These are phyloP conservation scores for Centropristis striata DNA, from an alignment of 2,113 vertebrate genomes.

Conservation along the genomic window DNA sequence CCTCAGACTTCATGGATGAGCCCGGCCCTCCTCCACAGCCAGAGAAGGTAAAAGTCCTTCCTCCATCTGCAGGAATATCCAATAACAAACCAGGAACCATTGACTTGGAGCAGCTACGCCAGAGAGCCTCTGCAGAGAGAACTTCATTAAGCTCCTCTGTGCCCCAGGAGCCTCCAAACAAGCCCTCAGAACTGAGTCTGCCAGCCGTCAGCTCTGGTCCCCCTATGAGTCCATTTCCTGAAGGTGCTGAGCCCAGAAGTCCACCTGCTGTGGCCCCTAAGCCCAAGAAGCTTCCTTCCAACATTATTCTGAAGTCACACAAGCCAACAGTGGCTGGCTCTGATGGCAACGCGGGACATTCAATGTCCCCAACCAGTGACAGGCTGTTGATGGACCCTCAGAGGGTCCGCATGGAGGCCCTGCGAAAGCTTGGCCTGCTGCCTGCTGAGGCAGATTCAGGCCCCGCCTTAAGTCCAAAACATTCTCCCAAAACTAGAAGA, in stretches of 20 bases:
- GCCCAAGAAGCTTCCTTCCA: constrained; percentile 90
- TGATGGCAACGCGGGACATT: constrained; percentile 23
- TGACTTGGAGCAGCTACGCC: constrained; percentile 58
- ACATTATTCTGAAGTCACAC: constrained; percentile 91
- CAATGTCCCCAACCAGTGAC: constrained; percentile 37
- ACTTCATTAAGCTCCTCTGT: constrained; percentile 8
- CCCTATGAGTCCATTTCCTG: constrained; percentile 14
- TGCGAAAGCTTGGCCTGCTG: constrained; percentile 92
- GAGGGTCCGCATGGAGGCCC: constrained; percentile 87
- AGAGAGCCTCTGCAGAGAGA: constrained; percentile 67
- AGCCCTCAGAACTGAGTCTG: constrained; percentile 5
- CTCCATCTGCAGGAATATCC: background rate
- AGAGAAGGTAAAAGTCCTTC: background rate
- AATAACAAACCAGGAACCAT: background rate
- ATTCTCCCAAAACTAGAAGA: constrained; percentile 47
- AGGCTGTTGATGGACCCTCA: constrained; percentile 65
- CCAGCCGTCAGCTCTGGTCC: constrained; percentile 5
- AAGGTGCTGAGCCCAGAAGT: constrained; percentile 70
- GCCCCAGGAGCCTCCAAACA: constrained; percentile 13
- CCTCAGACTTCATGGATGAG: constrained; percentile 85
- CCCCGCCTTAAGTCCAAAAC: constrained; percentile 51
- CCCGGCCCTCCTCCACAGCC: constrained; percentile 21
- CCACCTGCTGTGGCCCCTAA: constrained; percentile 90
- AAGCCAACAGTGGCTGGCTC: constrained; percentile 51
- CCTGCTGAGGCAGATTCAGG: constrained; percentile 42